Evolutionary conservation across 2,797 vertebrate species (phyloP).

Genomic region (Sebastes iracundus): DNA sequence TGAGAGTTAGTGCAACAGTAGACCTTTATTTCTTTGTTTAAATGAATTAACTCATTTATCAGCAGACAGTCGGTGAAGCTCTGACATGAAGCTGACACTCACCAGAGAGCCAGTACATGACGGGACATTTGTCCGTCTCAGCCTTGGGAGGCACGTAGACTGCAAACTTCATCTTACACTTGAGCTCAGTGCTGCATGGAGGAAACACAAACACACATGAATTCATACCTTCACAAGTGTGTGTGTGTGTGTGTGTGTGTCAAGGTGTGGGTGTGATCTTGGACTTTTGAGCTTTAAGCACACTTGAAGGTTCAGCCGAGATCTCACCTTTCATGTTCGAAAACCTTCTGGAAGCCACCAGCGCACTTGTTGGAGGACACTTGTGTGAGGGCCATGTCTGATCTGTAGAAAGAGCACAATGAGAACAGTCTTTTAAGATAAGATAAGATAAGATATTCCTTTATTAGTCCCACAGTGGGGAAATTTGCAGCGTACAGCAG

Average conservation of each 20-base stretch:
- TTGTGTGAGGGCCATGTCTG: slow-evolving; percentile 89
- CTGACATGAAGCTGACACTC: slow-evolving; percentile 7
- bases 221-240: neutral
- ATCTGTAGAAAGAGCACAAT: neutral
- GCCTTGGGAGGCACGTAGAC: slow-evolving; percentile 94
- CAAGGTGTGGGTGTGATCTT: neutral
- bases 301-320: neutral
- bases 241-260: neutral
- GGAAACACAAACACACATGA: neutral
- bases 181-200: slow-evolving; percentile 87
- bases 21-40: neutral
- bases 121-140: slow-evolving; percentile 90
- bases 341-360: slow-evolving; percentile 95
- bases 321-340: slow-evolving; percentile 93
- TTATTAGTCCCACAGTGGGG: too few relatives aligned
- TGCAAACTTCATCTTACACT: slow-evolving; percentile 97
- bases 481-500: rapidly evolving
- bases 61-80: neutral
- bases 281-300: neutral
- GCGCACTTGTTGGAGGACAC: slow-evolving; percentile 93
- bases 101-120: slow-evolving; percentile 96
- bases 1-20: neutral
- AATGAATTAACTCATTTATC: neutral
- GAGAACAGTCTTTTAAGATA: neutral
- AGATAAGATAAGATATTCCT: too few relatives aligned